A percentile compares a stretch with the other conserved stretches of the same genome.
These are phyloP conservation scores for Nomada goodeniana DNA, from an alignment of 2,888 invertebrate species.

Conservation along the genomic window DNA sequence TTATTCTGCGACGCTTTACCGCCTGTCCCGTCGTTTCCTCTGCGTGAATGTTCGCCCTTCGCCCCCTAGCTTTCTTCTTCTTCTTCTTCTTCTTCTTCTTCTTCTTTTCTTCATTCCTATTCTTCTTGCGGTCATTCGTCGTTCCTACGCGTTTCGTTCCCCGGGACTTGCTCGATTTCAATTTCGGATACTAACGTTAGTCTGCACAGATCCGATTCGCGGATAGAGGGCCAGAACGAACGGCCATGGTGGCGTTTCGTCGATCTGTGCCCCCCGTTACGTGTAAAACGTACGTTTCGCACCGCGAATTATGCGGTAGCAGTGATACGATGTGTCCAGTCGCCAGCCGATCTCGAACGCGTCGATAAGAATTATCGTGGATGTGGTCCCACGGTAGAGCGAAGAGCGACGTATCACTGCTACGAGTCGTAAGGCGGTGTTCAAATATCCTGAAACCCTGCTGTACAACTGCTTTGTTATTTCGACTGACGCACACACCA, in stretches of 20 bases:
- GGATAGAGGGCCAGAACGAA: background rate
- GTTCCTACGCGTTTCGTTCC: background rate
- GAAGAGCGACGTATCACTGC: constrained; percentile 3
- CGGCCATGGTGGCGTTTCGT: background rate
- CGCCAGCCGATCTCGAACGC: background rate
- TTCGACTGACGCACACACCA: constrained; percentile 82
- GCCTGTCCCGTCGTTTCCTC: constrained; percentile 12
- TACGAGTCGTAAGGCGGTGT: constrained; percentile 34
- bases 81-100: background rate
- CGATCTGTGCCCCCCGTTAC: background rate
- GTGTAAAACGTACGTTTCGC: constrained; percentile 17
- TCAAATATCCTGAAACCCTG: constrained; percentile 72
- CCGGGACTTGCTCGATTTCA: too few species aligned
- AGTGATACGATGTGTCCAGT: constrained; percentile 7
- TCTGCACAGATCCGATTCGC: background rate
- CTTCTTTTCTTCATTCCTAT: background rate
- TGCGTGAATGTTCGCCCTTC: constrained; percentile 32
- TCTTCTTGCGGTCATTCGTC: too few species aligned
- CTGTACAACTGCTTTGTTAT: constrained; percentile 84
- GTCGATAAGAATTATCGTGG: background rate
- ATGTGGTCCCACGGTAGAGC: background rate
- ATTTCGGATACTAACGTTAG: too few species aligned
- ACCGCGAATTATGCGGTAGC: constrained; percentile 24
- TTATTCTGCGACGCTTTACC: constrained; percentile 53
- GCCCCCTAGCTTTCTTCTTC: constrained; percentile 27